Evolutionary conservation across 2,888 invertebrate species (phyloP), one percentile per base, ranked within the genome.

Genomic region (Drosophila austrosaltans): DNA sequence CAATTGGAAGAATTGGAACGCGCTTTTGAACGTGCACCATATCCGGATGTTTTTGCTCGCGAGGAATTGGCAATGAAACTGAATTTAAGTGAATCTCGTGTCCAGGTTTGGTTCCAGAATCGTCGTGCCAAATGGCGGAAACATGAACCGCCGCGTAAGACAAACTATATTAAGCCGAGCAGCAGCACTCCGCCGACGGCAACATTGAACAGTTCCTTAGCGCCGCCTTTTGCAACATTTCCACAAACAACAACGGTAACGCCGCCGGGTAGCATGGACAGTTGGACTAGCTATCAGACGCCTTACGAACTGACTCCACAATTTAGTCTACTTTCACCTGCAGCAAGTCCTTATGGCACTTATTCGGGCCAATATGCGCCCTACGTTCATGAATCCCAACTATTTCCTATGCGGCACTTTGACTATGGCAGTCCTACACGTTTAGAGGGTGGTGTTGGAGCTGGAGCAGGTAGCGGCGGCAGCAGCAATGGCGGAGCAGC

Each of bases 41-140:
- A 98, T 90, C 98, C 98, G 0, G 98, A 98, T 92, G 98, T 98
- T 1, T 98, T 98, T 90, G 98, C 98, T 1, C 94, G 98, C 68
- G 98, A 98, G 92, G 98, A 98, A 91, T 93, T 98, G 67, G 98
- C 98, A 60, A 94, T 98, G 53, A 97, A 98, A 91, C 94, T 98
- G 64, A 96, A 96, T 87, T 94, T 98, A 28, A 97, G 97, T 84
- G 98, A 98, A 83, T 95, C 95, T 0, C 92, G 95, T 5, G 95
- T 95, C 0, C 95, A 95, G 89, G 93, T 93, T 16, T 93, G 93
- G 93, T 93, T 93, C 70, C 93, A 93, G 76, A 98, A 98, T 91
- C 94, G 98, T 75, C 94, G 98, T 75, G 98, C 98, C 12, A 98
- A 98, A 92, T 98, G 98, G 98, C 95, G 98, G 58, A 98, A 98